Evolutionary conservation across 2,113 vertebrate genomes (phyloP).

Genomic region (Proterorhinus semilunaris): DNA sequence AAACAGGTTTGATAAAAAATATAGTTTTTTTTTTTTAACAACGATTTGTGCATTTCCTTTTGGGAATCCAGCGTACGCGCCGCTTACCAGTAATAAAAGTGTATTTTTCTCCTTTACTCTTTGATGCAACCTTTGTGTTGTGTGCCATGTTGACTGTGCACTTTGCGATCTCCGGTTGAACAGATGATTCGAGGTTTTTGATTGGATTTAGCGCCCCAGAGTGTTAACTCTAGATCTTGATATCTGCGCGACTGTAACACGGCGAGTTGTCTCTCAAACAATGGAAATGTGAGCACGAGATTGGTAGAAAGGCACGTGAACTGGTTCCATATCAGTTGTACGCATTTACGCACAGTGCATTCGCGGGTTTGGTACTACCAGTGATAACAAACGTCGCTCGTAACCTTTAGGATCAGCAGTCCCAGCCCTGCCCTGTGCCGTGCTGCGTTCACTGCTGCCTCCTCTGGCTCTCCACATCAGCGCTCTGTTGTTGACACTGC

Average conservation of each 20-base stretch:
- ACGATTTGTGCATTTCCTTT: not conserved
- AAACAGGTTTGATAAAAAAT: not conserved
- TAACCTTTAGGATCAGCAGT: conserved; percentile 18
- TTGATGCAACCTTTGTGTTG: not conserved
- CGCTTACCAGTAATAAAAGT: not conserved
- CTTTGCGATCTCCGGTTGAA: not conserved
- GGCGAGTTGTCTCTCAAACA: not conserved
- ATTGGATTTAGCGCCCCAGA: not conserved
- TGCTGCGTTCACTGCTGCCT: conserved; percentile 47
- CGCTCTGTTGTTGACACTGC: conserved; percentile 60
- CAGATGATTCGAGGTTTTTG: not conserved
- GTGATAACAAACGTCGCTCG: not conserved
- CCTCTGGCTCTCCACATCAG: conserved; percentile 51
- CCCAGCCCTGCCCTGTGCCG: conserved; percentile 48
- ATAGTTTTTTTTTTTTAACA: not conserved
- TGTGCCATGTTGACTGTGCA: too few relatives aligned
- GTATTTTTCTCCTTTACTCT: not conserved
- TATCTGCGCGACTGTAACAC: not conserved
- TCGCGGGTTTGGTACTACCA: not conserved
- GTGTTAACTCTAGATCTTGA: not conserved
- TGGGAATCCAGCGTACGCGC: not conserved
- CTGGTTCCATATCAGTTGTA: not conserved
- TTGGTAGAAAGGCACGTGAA: not conserved
- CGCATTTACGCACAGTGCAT: not conserved
- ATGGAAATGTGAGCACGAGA: not conserved